These are phyloP conservation scores for Rousettus leschenaultii DNA, from an alignment of 2,113 vertebrate species.

Conservation along the genomic window DNA sequence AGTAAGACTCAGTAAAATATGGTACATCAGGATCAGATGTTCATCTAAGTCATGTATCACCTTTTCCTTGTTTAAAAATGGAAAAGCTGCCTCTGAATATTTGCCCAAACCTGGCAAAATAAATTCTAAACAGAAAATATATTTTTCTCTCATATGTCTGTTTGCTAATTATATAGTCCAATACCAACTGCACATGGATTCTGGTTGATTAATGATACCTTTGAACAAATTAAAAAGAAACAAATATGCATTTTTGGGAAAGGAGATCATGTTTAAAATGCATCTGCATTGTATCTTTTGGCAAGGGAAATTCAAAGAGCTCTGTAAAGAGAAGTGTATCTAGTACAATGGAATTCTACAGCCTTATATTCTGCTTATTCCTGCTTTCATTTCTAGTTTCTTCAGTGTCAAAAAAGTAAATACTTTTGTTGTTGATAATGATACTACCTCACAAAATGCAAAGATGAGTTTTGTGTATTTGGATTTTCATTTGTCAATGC, in stretches of 20 bases:
- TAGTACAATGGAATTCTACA: background rate
- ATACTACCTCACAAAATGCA: background rate
- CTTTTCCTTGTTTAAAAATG: background rate
- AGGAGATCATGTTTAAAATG: background rate
- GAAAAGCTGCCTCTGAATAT: background rate
- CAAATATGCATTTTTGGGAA: background rate
- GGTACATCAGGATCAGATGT: background rate
- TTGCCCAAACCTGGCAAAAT: background rate
- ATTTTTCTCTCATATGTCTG: conserved; percentile 24
- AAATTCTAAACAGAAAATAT: background rate
- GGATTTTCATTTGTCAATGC: background rate
- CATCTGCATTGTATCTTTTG: background rate
- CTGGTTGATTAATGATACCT: background rate
- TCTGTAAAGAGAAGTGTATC: background rate
- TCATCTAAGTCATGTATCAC: background rate
- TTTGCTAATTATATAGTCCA: background rate
- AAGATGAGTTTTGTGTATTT: background rate
- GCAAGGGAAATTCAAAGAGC: background rate
- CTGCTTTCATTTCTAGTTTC: background rate
- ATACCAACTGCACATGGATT: background rate
- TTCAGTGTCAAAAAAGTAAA: background rate
- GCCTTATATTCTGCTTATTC: background rate
- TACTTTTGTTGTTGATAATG: background rate
- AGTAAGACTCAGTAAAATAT: background rate
- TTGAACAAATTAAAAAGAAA: conserved; percentile 41